phyloP scores from a whole-genome alignment of 2,797 vertebrate genomes.

The Sparidentex hasta region DNA sequence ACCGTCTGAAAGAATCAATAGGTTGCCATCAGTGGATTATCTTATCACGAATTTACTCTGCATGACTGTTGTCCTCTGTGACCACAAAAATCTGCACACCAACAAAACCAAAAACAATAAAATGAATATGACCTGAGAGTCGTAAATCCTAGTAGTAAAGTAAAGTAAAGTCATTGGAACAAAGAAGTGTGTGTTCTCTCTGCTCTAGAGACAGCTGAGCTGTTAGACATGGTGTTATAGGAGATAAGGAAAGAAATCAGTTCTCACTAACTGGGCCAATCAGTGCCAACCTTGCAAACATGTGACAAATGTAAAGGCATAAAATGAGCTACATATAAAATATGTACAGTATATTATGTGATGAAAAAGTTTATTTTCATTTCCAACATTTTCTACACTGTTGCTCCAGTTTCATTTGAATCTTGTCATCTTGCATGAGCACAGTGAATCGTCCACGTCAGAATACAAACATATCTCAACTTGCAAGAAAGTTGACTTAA shows the following conservation, averaged over 20 bases:
- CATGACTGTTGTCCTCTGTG: background rate
- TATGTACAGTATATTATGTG: background rate
- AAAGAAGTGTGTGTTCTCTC: background rate
- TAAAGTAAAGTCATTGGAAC: background rate
- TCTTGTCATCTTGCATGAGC: background rate
- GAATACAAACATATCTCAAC: constrained; percentile 14
- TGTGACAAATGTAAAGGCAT: background rate
- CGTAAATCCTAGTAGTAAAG: too few relatives aligned
- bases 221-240: background rate
- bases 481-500: background rate
- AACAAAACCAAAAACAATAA: constrained; percentile 4
- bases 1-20: constrained; percentile 87
- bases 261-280: background rate
- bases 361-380: background rate
- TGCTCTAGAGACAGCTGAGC: background rate
- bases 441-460: background rate
- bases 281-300: background rate
- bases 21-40: background rate
- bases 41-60: background rate
- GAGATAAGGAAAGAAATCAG: constrained; percentile 4
- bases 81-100: background rate
- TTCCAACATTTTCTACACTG: background rate
- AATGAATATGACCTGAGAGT: background rate
- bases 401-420: background rate
- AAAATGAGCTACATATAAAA: background rate